Base-by-base conservation (phyloP, 2,888 invertebrate genomes). In the Amphipyra berbera region DNA sequence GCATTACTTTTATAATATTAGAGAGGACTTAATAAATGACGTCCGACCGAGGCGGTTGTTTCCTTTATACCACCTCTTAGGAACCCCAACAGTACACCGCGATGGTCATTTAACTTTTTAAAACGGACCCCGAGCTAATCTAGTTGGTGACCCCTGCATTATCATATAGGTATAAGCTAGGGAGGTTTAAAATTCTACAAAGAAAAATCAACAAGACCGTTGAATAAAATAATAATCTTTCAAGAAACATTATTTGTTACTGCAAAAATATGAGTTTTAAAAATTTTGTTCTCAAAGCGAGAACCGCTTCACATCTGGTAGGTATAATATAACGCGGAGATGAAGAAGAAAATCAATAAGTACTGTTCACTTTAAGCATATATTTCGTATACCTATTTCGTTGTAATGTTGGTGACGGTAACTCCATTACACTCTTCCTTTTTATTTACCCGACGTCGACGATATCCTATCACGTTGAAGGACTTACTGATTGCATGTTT, bases 401-500 rank as follows among this genome's bases (percentile, higher is more conserved):
- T 38, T 44, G 40, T 59, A 50, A 64, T 60, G 41, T 62, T 48
- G 30, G 56, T 42, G 14, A 27, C 38, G 57, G 64, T 48, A 56
- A 64, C n/a, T 58, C 27, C 30, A 68, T 72, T 61, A 61, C 44
- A 56, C n/a, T 59, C 30, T 60, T 58, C 30, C 27, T 56, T 68
- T 67, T 71, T 61, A 62, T 57, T 59, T 53, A 49, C 38, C 10
- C 60, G 60, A 21, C 21, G 21, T 2, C 21, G 21, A 21, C 21
- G 21, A 64, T 67, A 73, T 61, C 60, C 52, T 54, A 70, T 71
- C 69, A 70, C 46, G 66, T 58, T 55, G 58, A 63, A 70, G 55
- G 60, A 61, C 68, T 57, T 62, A 68, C 68, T 67, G 73, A 70
- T 77, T 70, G 59, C 64, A 64, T 54, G 46, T 57, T 45, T 41